Evolutionary conservation across 2,888 invertebrate species (phyloP).

Genomic region (Serrognathus titanus): DNA sequence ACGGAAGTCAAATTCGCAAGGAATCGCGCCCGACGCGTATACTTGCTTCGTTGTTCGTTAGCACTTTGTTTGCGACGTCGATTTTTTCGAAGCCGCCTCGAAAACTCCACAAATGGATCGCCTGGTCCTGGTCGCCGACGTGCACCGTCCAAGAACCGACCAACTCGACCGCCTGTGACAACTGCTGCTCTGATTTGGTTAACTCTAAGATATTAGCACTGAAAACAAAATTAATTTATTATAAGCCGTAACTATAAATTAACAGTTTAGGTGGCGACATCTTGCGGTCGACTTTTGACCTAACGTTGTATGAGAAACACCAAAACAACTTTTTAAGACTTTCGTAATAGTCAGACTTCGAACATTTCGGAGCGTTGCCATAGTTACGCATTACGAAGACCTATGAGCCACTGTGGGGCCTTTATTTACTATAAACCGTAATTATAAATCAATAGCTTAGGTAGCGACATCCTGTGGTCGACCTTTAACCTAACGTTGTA

Average conservation of each 20-base stretch:
- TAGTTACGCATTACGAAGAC: no score
- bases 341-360: no score
- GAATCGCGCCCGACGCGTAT: background rate
- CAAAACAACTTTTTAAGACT: no score
- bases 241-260: constrained; percentile 8
- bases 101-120: constrained; percentile 93
- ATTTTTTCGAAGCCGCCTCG: constrained; percentile 88
- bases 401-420: no score
- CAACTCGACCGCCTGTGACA: constrained; percentile 70
- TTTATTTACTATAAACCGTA: no score
- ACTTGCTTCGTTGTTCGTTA: constrained; percentile 65
- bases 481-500: no score
- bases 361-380: no score
- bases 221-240: background rate
- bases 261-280: no score
- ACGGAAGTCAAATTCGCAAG: constrained; percentile 22
- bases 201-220: constrained; percentile 78
- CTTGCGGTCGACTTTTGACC: no score
- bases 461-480: no score
- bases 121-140: constrained; percentile 97
- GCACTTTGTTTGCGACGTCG: constrained; percentile 70
- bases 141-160: constrained; percentile 96
- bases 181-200: constrained; percentile 68
- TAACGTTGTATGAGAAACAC: no score
- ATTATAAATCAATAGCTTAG: no score